Evolutionary conservation across 2,797 vertebrate genomes (phyloP).

Genomic region (Thalassophryne amazonica): DNA sequence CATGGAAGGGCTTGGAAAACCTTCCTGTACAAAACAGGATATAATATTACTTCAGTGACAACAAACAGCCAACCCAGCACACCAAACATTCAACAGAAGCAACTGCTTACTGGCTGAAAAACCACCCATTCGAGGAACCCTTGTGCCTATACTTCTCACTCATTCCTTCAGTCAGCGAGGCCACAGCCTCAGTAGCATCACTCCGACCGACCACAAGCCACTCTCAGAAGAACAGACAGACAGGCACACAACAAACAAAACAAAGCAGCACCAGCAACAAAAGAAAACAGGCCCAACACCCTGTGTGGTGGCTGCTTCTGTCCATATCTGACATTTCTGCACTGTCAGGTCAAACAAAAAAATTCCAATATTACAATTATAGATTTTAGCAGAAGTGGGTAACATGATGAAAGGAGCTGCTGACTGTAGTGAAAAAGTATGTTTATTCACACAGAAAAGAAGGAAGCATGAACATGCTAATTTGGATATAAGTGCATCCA

Average conservation of each 20-base stretch:
- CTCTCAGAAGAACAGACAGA: slow-evolving; percentile 39
- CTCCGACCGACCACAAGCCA: slow-evolving; percentile 24
- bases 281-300: slow-evolving; percentile 4
- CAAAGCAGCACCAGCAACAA: slow-evolving; percentile 4
- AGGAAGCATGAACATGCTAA: neutral
- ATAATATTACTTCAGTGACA: slow-evolving; percentile 12
- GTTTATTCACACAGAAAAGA: slow-evolving; percentile 1
- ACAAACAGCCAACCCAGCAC: slow-evolving; percentile 6
- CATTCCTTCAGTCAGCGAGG: slow-evolving; percentile 28
- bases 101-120: slow-evolving; percentile 11
- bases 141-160: slow-evolving; percentile 19
- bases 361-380: slow-evolving; percentile 38
- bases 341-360: slow-evolving; percentile 28
- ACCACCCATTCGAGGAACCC: neutral
- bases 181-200: slow-evolving; percentile 41
- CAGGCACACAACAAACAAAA: slow-evolving; percentile 20
- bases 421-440: slow-evolving; percentile 37
- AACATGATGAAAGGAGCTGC: slow-evolving; percentile 41
- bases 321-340: slow-evolving; percentile 37
- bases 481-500: neutral
- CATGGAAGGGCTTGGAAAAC: neutral
- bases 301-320: slow-evolving; percentile 15
- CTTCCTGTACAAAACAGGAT: neutral
- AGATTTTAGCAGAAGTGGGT: neutral
- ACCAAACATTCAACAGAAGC: slow-evolving; percentile 18